Base-by-base conservation (phyloP, 2,797 vertebrate species). In the Cephalopachus bancanus region DNA sequence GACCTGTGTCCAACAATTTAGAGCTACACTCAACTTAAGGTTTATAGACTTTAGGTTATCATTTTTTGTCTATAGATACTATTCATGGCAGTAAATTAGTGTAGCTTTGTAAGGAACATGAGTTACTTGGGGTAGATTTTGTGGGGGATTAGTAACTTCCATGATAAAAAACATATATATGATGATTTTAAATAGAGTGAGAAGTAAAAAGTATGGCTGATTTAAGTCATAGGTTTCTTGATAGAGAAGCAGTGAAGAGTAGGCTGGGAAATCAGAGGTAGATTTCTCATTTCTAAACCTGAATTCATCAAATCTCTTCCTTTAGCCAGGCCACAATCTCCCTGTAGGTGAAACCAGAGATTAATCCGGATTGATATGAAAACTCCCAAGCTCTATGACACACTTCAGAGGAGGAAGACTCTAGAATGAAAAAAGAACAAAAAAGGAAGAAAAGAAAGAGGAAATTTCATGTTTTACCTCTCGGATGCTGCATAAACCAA, bases 271-370 rank as follows among this genome's bases (percentile, higher is more conserved):
- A 76, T 53, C 10, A 81, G n/a, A 91, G 14, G 10, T 67, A 2
- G 33, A 67, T 30, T 33, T 94, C 91, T 84, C 24, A 67, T 71
- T 97, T 91, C 12, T 60, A 89, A 71, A 71, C n/a, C 44, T 57
- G 69, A 90, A 78, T 87, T 94, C 20, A 93, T 79, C 51, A 91
- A 69, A 1, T 74, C 24, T 28, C 8, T 72, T 76, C 17, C 33
- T 62, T 90, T 84, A 83, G 7, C 4, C 16, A 75, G 37, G 17
- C 2, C 30, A 84, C 14, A 53, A 0, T 79, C 24, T 80, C 69
- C 53, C 10, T 71, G 37, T 44, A 37, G n/a, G 26, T 55, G 89
- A 93, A 86, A 60, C 30, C n/a, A 95, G 57, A 24, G 5, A 76
- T 24, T 84, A 62, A 80, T 3, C 5, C 14, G 65, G 19, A 8